Conservation (phyloP, 2,888 invertebrate genomes). For the Cryptocephalus moraei region DNA sequence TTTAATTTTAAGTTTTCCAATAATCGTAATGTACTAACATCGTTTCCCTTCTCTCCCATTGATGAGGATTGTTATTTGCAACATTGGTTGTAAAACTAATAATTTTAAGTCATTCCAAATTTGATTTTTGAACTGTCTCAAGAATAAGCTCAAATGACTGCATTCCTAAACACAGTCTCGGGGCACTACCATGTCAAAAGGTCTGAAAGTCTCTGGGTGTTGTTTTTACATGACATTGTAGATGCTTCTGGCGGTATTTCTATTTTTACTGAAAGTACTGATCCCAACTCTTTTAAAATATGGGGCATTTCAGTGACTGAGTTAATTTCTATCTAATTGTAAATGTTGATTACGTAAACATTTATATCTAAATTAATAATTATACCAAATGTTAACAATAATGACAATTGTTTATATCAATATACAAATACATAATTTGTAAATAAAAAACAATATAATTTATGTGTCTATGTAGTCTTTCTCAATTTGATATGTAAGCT, state of each 20-base stretch:
- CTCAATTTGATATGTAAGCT: no score
- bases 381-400: slow-evolving; percentile 33
- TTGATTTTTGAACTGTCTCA: slow-evolving; percentile 14
- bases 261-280: slow-evolving; percentile 6
- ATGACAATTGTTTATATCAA: slow-evolving; percentile 29
- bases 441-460: slow-evolving; percentile 12
- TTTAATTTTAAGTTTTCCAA: slow-evolving; percentile 18
- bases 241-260: background rate
- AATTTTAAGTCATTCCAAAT: slow-evolving; percentile 26
- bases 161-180: slow-evolving; percentile 17
- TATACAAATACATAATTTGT: slow-evolving; percentile 22
- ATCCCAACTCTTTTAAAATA: slow-evolving; percentile 4
- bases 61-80: no score
- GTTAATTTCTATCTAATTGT: slow-evolving; percentile 20
- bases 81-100: background rate
- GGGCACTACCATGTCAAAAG: no score
- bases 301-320: slow-evolving; percentile 29
- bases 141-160: slow-evolving; percentile 23
- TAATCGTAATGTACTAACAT: slow-evolving; percentile 23
- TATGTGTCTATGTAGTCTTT: no score
- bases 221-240: background rate
- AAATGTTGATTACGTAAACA: slow-evolving; percentile 27
- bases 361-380: slow-evolving; percentile 30
- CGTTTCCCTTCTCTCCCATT: slow-evolving; percentile 8
- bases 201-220: no score